Base-by-base conservation (phyloP, 1,140 invertebrate genomes). In the Vollenhovia emeryi region DNA sequence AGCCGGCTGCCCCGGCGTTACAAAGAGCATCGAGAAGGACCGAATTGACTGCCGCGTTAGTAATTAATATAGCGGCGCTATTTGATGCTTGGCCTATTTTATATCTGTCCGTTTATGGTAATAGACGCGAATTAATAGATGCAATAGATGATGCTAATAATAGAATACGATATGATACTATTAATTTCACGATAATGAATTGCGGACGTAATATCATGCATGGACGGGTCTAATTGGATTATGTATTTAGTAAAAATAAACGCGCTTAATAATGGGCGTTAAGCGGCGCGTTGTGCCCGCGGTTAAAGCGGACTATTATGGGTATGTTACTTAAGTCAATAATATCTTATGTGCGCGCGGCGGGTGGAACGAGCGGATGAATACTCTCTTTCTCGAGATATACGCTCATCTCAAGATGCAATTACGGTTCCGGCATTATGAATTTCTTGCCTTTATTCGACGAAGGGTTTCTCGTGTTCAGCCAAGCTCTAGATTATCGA, bases 201-300 rank as follows among this genome's bases (percentile, higher is more conserved):
- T 57, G 36, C 52, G 60, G 24, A 55, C 50, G 62, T 64, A 68
- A 79, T 79, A 79, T 82, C 66, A 82, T 36, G 66, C 50, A 45
- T 50, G 66, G 50, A 7, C 48, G 36, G 33, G 59, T 82, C 52
- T 82, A 82, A 82, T 82, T 82, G 78, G 78, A 82, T 82, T 82
- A 82, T 82, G 66, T 57, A 82, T 82, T 82, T 82, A 82, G 66
- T 30, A 82, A 82, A 82, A 82, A 69, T 82, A 59, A 82, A 69
- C 66, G 59, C 27, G 52, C 50, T 24, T 73, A 66, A 43, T 66
- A 43, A 82, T 82, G 66, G 50, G 59, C 30, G 50, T 71, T 73
- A 82, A 82, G 78, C 66, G 24, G 36, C 27, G 18, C 24, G 36
- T 57, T 57, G 33, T 36, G 50, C 66, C 11, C 27, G 66, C 24